A percentile compares a stretch with the other conserved stretches of the same genome.
These are phyloP conservation scores for Spilogale gracilis DNA, from an alignment of 2,113 vertebrate genomes.

Conservation along the genomic window DNA sequence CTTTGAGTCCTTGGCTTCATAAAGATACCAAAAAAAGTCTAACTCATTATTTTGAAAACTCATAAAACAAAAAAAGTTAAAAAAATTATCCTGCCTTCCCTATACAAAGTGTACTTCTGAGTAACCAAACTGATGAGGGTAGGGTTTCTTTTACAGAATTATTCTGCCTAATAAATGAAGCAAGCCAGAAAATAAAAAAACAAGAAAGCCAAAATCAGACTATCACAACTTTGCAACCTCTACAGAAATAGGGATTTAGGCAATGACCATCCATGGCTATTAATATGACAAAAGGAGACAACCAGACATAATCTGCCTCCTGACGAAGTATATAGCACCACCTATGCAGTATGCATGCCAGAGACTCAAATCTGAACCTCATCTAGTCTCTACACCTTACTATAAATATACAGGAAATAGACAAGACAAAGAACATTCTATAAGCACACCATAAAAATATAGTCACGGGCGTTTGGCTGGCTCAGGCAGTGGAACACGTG, in stretches of 20 bases:
- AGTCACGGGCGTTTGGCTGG: not conserved
- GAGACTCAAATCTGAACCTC: constrained; percentile 31
- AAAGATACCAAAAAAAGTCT: constrained; percentile 36
- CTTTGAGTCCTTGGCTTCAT: constrained; percentile 49
- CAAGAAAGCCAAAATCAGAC: not conserved
- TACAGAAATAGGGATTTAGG: constrained; percentile 34
- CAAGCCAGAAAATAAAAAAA: not conserved
- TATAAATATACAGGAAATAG: not conserved
- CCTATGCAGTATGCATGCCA: not conserved
- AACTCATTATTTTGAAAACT: constrained; percentile 67
- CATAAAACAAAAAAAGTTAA: not conserved
- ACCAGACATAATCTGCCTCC: constrained; percentile 19
- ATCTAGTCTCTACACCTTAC: not conserved
- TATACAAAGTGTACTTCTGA: constrained; percentile 26
- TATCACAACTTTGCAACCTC: not conserved
- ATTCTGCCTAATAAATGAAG: constrained; percentile 47
- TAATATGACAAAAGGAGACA: constrained; percentile 48
- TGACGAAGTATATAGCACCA: not conserved
- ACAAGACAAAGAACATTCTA: constrained; percentile 38
- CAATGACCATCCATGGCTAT: not conserved
- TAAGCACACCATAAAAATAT: not conserved
- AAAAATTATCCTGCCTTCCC: constrained; percentile 39
- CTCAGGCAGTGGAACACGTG: not conserved
- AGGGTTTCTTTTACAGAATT: constrained; percentile 47
- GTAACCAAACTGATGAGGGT: constrained; percentile 30